phyloP scores from a whole-genome alignment of 1,140 invertebrate species.

The Andricus grossulariae region DNA sequence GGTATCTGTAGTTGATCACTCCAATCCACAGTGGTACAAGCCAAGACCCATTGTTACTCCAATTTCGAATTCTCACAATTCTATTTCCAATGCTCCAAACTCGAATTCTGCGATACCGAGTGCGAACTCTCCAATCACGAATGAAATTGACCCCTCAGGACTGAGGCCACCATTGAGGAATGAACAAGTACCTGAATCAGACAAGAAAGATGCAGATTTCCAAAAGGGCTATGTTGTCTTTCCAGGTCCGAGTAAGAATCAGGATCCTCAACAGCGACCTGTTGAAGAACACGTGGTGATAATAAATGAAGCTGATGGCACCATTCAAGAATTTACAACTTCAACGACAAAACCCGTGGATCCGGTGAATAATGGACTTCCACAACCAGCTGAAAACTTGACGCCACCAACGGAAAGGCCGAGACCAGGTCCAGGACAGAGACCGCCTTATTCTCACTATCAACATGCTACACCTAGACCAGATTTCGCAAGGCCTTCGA shows the following conservation, averaged over 20 bases:
- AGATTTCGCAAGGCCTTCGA: slow-evolving; percentile 54
- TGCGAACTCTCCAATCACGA: slow-evolving; percentile 1
- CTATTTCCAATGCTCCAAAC: slow-evolving; percentile 1
- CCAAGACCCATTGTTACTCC: slow-evolving; percentile 32
- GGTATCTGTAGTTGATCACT: slow-evolving; percentile 53
- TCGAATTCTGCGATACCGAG: background rate
- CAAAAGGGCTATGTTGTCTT: slow-evolving; percentile 47
- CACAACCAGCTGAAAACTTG: slow-evolving; percentile 65
- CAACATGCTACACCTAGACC: slow-evolving; percentile 45
- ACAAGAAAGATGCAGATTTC: slow-evolving; percentile 47
- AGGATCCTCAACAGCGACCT: slow-evolving; percentile 43
- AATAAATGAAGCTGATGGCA: slow-evolving; percentile 67
- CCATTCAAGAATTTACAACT: slow-evolving; percentile 57
- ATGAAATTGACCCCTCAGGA: slow-evolving; percentile 43
- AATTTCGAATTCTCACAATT: slow-evolving; percentile 26
- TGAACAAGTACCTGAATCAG: slow-evolving; percentile 37
- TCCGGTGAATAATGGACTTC: slow-evolving; percentile 45
- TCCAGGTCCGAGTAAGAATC: slow-evolving; percentile 43
- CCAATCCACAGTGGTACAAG: slow-evolving; percentile 55
- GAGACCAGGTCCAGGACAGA: slow-evolving; percentile 56
- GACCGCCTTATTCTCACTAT: slow-evolving; percentile 61
- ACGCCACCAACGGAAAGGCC: slow-evolving; percentile 68
- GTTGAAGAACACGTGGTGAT: slow-evolving; percentile 68
- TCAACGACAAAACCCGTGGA: slow-evolving; percentile 33
- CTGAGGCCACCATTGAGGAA: background rate